Evolutionary conservation across 2,888 invertebrate genomes (phyloP), one percentile per base, ranked within the genome.

Genomic region (Chesias legatella): DNA sequence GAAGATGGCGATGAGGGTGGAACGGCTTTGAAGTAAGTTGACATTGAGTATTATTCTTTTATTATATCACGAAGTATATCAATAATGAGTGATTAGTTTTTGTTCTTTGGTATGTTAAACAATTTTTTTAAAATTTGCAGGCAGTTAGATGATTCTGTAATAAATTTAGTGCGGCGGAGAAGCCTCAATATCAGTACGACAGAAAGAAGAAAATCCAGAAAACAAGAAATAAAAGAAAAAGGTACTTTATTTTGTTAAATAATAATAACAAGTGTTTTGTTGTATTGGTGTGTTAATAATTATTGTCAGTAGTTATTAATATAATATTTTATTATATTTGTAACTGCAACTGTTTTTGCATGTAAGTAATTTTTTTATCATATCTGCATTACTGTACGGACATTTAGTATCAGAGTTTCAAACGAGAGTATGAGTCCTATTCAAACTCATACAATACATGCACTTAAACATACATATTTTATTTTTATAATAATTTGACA

Each of bases 151-250:
- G 92, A 92, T 56, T 91, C 90, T 3, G 80, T 91, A 50, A 91
- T 95, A 56, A 94, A 93, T 77, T 94, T 94, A 1, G 89, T 95
- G 27, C 90, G 94, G 38, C 92, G 75, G 36, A 70, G 86, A 58
- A 82, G 77, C 47, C 59, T 77, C 2, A 79, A 73, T 48, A 47
- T 79, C 35, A 85, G 90, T 38, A 72, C 82, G 0, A 90, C 92
- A 28, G 95, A 94, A 58, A 86, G 94, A 37, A 89, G 97, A 52
- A 96, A 95, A 76, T 96, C 96, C 25, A 86, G 80, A 52, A 83
- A 78, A 53, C 73, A 73, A 48, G 74, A 73, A 53, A 63, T 68
- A 62, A 94, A 92, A 65, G 95, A 95, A 48, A 95, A 95, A 57
- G 96, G 96, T 58, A 94, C 6, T 5, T 3, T 3, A 17, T 17